Conservation (phyloP, 2,113 vertebrate genomes). For the Aphyosemion australe region DNA sequence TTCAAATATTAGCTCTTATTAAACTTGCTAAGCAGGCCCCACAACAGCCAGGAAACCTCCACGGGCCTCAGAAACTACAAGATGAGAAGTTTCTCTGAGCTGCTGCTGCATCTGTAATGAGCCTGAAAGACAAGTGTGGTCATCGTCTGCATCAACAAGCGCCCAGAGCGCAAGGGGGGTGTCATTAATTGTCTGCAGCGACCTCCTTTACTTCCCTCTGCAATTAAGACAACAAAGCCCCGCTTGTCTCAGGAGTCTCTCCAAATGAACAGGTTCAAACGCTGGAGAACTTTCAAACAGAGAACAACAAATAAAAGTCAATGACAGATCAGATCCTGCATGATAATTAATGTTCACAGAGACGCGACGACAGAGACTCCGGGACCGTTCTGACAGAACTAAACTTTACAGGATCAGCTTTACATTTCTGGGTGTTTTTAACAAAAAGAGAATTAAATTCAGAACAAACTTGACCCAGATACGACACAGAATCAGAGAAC, state of each 20-base stretch:
- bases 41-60: constrained; percentile 6
- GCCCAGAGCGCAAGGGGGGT: neutral
- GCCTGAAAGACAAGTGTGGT: neutral
- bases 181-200: neutral
- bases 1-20: constrained; percentile 49
- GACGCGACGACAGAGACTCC: neutral
- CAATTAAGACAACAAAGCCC: neutral
- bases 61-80: constrained; percentile 9
- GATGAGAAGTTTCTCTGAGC: constrained; percentile 1
- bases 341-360: neutral
- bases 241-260: neutral
- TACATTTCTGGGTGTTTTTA: neutral
- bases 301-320: neutral
- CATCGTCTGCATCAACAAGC: constrained; percentile 1
- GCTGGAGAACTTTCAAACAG: neutral
- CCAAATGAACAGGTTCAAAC: neutral
- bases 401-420: neutral
- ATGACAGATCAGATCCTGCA: neutral
- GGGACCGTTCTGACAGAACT: neutral
- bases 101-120: constrained; percentile 28
- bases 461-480: neutral
- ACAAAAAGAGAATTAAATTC: neutral
- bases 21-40: constrained; percentile 45
- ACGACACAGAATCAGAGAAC: neutral
- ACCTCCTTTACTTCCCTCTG: neutral